phyloP scores from a whole-genome alignment of 1,140 invertebrate species.

The Condylostylus longicornis region DNA sequence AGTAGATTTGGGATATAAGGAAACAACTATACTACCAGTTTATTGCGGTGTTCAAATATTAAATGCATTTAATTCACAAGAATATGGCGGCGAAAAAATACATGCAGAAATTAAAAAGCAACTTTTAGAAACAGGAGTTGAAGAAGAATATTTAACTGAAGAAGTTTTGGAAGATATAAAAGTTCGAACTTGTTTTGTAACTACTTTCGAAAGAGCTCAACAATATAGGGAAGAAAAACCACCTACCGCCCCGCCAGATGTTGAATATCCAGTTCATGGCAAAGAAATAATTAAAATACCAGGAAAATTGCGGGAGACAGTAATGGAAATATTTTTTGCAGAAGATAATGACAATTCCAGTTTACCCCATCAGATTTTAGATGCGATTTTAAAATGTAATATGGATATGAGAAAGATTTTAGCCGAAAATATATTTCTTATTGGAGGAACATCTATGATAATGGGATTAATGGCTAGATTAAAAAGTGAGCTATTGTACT shows the following conservation, averaged over 20 bases:
- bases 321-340: slow-evolving; percentile 72
- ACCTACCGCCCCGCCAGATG: slow-evolving; percentile 38
- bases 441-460: slow-evolving; percentile 70
- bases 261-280: slow-evolving; percentile 58
- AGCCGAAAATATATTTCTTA: slow-evolving; percentile 67
- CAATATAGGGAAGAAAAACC: slow-evolving; percentile 37
- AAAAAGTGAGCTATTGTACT: slow-evolving; percentile 51
- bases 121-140: slow-evolving; percentile 30
- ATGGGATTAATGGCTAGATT: slow-evolving; percentile 64
- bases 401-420: slow-evolving; percentile 57
- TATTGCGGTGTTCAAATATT: slow-evolving; percentile 72
- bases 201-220: slow-evolving; percentile 50
- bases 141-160: slow-evolving; percentile 36
- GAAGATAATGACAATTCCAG: slow-evolving; percentile 70
- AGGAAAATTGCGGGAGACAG: slow-evolving; percentile 58
- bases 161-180: slow-evolving; percentile 53
- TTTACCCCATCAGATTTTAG: slow-evolving; percentile 67
- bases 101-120: slow-evolving; percentile 39
- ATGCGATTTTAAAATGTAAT: slow-evolving; percentile 62
- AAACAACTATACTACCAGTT: slow-evolving; percentile 67
- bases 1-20: slow-evolving; percentile 73
- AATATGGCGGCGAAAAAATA: slow-evolving; percentile 50
- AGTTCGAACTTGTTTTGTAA: slow-evolving; percentile 69
- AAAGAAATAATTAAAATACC: slow-evolving; percentile 43
- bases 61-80: slow-evolving; percentile 60